These are phyloP conservation scores for Nomada lathburiana DNA, from an alignment of 2,888 invertebrate species.

Conservation along the genomic window DNA sequence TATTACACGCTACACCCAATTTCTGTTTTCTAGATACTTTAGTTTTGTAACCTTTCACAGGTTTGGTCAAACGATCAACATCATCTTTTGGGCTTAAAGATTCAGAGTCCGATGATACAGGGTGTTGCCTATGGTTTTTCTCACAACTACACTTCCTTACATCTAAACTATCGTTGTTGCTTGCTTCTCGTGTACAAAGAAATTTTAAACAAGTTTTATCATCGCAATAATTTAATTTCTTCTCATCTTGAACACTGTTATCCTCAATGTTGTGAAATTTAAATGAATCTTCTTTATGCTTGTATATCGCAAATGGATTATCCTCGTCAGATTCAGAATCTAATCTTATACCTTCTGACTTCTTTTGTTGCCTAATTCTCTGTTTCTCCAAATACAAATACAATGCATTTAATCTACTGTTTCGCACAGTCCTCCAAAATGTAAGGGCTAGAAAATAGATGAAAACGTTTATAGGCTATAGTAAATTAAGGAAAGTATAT, in stretches of 20 bases:
- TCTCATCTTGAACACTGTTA: not conserved
- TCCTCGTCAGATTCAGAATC: constrained; percentile 81
- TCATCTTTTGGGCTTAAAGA: not conserved
- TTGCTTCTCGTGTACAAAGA: not conserved
- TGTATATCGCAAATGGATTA: constrained; percentile 77
- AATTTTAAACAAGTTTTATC: not conserved
- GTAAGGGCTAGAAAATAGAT: constrained; percentile 71
- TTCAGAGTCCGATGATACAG: not conserved
- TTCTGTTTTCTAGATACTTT: constrained; percentile 8
- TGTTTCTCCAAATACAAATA: constrained; percentile 78
- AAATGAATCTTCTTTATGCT: constrained; percentile 57
- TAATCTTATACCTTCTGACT: constrained; percentile 73
- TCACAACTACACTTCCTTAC: not conserved
- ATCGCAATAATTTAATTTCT: not conserved
- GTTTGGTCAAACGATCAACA: not conserved
- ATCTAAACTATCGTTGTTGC: not conserved
- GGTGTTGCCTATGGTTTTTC: not conserved
- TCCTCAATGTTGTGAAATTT: constrained; percentile 10
- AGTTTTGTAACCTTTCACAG: not conserved
- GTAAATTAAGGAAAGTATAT: not conserved
- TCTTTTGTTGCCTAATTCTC: constrained; percentile 76
- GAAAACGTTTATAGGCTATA: not conserved
- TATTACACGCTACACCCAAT: not conserved
- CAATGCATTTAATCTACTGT: constrained; percentile 75
- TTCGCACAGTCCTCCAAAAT: constrained; percentile 75